phyloP scores from a whole-genome alignment of 2,888 invertebrate genomes.

The Dyspetes luteomarginatus region DNA sequence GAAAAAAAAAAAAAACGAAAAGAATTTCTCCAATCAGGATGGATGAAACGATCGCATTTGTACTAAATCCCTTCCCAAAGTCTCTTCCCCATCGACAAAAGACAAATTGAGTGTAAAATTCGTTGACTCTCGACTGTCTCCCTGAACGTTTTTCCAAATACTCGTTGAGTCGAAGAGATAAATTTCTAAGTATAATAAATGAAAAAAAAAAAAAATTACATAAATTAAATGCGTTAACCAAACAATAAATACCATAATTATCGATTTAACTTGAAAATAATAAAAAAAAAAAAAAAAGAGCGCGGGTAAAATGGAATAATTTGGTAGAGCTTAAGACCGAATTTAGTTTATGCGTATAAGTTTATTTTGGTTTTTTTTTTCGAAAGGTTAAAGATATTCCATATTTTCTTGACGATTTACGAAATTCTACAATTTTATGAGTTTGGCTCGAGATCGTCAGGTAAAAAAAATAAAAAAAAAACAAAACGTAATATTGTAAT shows the following conservation, averaged over 20 bases:
- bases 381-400: background rate
- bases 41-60: background rate
- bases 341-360: slow-evolving; percentile 64
- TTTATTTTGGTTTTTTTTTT: slow-evolving; percentile 34
- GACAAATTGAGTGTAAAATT: too few species aligned
- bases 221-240: slow-evolving; percentile 36
- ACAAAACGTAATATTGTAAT: slow-evolving; percentile 59
- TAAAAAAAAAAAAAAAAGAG: slow-evolving; percentile 49
- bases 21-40: slow-evolving; percentile 1
- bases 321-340: slow-evolving; percentile 54
- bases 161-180: background rate
- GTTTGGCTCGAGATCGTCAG: slow-evolving; percentile 14
- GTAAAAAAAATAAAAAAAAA: background rate
- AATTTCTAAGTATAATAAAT: background rate
- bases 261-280: slow-evolving; percentile 11
- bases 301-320: slow-evolving; percentile 63
- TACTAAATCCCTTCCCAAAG: too few species aligned
- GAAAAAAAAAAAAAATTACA: background rate
- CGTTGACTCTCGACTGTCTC: too few species aligned
- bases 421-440: slow-evolving; percentile 7
- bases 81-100: too few species aligned
- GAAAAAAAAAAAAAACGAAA: too few species aligned
- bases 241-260: slow-evolving; percentile 47
- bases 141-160: background rate
- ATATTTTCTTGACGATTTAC: slow-evolving; percentile 13